A percentile compares a stretch with the other conserved stretches of the same genome.
These are phyloP conservation scores for Drosophila subquinaria DNA, from an alignment of 2,888 invertebrate species.

Conservation along the genomic window DNA sequence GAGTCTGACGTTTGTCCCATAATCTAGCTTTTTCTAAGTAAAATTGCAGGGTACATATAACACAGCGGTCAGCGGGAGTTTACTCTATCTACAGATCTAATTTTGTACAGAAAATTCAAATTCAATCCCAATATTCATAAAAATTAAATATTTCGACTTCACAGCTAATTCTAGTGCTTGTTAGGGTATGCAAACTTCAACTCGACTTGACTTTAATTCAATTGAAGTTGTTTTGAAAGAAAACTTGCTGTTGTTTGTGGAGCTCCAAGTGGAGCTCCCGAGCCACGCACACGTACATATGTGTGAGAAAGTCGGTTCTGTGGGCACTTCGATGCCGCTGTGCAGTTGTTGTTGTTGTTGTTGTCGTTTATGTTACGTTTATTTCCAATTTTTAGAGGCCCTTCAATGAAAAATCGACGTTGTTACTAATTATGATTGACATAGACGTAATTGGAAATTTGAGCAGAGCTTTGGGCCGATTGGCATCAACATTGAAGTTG, in stretches of 20 bases:
- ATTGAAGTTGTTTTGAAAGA: constrained; percentile 19
- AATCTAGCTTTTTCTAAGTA: too few relatives aligned
- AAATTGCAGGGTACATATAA: too few relatives aligned
- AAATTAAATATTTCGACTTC: not conserved
- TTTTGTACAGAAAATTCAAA: too few relatives aligned
- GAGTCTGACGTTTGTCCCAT: too few relatives aligned
- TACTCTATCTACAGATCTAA: too few relatives aligned
- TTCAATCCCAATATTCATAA: not conserved
- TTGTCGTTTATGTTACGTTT: constrained; percentile 64
- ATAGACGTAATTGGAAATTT: constrained; percentile 82
- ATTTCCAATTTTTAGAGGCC: constrained; percentile 62
- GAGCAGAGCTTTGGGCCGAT: constrained; percentile 70
- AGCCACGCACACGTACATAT: constrained; percentile 54
- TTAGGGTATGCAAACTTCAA: constrained; percentile 32
- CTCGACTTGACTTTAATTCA: not conserved
- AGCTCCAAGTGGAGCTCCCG: constrained; percentile 69
- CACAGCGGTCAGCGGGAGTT: too few relatives aligned
- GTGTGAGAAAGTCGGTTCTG: constrained; percentile 74
- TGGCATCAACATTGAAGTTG: constrained; percentile 35
- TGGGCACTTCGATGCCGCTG: constrained; percentile 29
- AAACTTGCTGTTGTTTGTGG: constrained; percentile 41
- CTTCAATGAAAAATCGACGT: constrained; percentile 83
- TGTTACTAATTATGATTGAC: constrained; percentile 85
- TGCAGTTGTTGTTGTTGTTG: constrained; percentile 19
- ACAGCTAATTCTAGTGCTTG: not conserved